Conservation (phyloP, 2,113 vertebrate species). For the Pimephales promelas region DNA sequence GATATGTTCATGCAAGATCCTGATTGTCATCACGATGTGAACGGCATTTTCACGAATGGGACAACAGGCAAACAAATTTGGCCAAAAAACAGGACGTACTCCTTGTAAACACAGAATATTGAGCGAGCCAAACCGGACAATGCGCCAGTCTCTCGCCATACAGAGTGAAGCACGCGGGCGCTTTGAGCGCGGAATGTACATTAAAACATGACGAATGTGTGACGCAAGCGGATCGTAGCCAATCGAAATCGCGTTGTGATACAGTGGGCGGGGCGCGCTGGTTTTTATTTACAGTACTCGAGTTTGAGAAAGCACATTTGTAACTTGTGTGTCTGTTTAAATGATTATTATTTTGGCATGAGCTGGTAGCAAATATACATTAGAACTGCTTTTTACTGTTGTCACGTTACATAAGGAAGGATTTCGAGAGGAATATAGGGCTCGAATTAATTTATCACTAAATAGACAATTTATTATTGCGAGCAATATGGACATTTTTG, state of each 20-base stretch:
- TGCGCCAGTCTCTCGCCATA: not conserved
- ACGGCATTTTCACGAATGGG: not conserved
- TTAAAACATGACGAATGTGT: not conserved
- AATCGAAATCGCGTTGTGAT: not conserved
- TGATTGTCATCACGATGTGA: not conserved
- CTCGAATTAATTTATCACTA: not conserved
- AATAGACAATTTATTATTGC: not conserved
- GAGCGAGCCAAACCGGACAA: not conserved
- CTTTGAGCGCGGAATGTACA: not conserved
- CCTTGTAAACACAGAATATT: not conserved
- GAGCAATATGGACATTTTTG: slow-evolving; percentile 19
- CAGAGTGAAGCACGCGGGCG: too few relatives aligned
- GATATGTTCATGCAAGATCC: not conserved
- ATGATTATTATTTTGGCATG: not conserved
- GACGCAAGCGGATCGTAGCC: not conserved
- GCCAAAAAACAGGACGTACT: not conserved
- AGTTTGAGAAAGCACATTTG: not conserved
- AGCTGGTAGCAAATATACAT: not conserved
- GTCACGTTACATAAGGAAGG: not conserved
- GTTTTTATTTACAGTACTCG: not conserved
- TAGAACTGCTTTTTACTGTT: not conserved
- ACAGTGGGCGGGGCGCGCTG: not conserved
- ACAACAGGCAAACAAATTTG: not conserved
- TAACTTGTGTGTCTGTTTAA: not conserved
- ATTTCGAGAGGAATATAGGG: not conserved